Percentiles rank a stretch among this genome's conserved stretches.
Conservation (phyloP, 2,797 vertebrate genomes). For the Pseudotriccus pelzelni region DNA sequence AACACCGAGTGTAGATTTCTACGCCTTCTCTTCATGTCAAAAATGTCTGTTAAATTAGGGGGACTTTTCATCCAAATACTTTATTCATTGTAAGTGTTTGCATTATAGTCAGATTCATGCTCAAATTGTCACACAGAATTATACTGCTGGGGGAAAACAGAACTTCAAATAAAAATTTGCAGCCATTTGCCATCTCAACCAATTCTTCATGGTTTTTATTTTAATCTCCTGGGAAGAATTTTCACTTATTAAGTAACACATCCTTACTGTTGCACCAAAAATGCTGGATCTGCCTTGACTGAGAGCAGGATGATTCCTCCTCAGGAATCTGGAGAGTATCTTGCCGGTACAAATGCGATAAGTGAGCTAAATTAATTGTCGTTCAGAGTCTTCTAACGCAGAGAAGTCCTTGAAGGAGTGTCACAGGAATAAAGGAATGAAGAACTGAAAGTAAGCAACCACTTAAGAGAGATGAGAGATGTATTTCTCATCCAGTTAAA, state of each 20-base stretch:
- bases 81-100: not conserved
- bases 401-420: constrained; percentile 30
- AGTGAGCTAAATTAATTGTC: constrained; percentile 39
- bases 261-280: not conserved
- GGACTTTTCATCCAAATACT: constrained; percentile 13
- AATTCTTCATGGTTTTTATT: not conserved
- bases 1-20: not conserved
- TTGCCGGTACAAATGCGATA: not conserved
- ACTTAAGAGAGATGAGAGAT: not conserved
- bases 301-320: not conserved
- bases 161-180: not conserved
- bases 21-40: not conserved
- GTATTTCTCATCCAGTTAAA: not conserved
- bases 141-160: not conserved
- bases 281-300: not conserved
- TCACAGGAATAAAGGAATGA: constrained; percentile 14
- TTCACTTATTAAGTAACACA: not conserved
- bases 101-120: not conserved
- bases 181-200: not conserved
- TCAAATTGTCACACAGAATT: constrained; percentile 8
- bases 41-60: constrained; percentile 3
- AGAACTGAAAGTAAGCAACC: constrained; percentile 7
- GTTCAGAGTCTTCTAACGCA: not conserved
- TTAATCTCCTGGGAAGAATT: not conserved
- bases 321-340: constrained; percentile 9